Conservation (phyloP, 2,888 invertebrate genomes). For the Drosophila tripunctata region DNA sequence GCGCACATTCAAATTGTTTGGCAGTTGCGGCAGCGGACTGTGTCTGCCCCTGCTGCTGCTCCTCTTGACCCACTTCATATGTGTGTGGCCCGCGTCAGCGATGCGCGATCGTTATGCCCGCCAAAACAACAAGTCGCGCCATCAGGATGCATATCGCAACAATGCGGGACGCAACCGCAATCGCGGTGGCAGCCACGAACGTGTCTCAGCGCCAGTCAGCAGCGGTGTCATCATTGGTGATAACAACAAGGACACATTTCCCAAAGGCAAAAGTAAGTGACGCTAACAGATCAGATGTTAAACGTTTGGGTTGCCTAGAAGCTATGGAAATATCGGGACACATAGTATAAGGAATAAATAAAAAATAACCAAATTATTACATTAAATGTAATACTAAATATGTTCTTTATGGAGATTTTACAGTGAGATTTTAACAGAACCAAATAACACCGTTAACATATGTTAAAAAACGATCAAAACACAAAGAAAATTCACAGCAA, state of each 20-base stretch:
- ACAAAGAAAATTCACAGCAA: no score
- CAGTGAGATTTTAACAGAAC: neutral
- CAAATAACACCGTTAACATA: no score
- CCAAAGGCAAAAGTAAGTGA: slow-evolving; percentile 91
- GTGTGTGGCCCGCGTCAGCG: slow-evolving; percentile 68
- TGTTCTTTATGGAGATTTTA: no score
- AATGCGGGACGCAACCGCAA: slow-evolving; percentile 50
- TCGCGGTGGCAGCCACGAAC: slow-evolving; percentile 61
- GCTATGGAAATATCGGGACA: no score
- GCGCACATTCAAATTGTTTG: slow-evolving; percentile 65
- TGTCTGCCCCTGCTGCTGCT: slow-evolving; percentile 73
- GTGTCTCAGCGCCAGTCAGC: slow-evolving; percentile 65
- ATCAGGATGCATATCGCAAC: slow-evolving; percentile 55
- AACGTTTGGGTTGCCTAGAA: no score
- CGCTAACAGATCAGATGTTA: no score
- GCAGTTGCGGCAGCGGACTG: slow-evolving; percentile 42
- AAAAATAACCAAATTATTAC: no score
- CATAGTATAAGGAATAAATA: no score
- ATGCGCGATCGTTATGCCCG: slow-evolving; percentile 73
- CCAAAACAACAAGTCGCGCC: slow-evolving; percentile 66
- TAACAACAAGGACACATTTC: slow-evolving; percentile 86
- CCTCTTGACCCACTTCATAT: slow-evolving; percentile 73
- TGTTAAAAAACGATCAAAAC: neutral
- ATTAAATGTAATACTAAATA: no score
- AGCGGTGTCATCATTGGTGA: slow-evolving; percentile 36